phyloP scores from a whole-genome alignment of 2,888 invertebrate species.

The Morpho deidamia region DNA sequence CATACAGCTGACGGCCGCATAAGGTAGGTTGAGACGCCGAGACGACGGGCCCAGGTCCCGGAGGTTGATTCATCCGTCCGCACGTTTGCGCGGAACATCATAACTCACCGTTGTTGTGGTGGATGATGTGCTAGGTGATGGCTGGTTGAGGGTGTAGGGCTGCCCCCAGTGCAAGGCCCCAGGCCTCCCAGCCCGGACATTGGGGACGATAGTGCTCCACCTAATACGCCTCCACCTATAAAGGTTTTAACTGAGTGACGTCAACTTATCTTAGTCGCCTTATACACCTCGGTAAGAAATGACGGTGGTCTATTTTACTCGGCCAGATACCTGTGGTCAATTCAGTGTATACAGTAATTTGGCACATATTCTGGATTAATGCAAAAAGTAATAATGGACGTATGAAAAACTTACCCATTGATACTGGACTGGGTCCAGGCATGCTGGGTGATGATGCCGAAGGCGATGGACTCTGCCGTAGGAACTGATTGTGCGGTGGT shows the following conservation, averaged over 20 bases:
- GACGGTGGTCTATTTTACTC: too few relatives aligned
- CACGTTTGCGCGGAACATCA: too few relatives aligned
- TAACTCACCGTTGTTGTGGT: slow-evolving; percentile 63
- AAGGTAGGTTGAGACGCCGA: too few relatives aligned
- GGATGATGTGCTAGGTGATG: slow-evolving; percentile 76
- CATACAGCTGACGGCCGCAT: too few relatives aligned
- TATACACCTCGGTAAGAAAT: too few relatives aligned
- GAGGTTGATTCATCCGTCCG: too few relatives aligned
- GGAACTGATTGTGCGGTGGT: slow-evolving; percentile 85
- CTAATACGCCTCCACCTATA: slow-evolving; percentile 51
- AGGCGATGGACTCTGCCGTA: slow-evolving; percentile 88
- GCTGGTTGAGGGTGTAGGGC: slow-evolving; percentile 82
- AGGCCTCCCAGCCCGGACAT: slow-evolving; percentile 58
- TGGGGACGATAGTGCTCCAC: slow-evolving; percentile 62
- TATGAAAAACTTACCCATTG: slow-evolving; percentile 49
- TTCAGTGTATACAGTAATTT: too few relatives aligned
- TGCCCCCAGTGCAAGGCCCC: slow-evolving; percentile 75
- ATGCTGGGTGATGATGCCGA: slow-evolving; percentile 85
- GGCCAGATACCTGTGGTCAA: too few relatives aligned
- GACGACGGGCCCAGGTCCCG: too few relatives aligned
- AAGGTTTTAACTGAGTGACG: not conserved
- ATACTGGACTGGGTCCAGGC: slow-evolving; percentile 74
- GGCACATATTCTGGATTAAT: too few relatives aligned
- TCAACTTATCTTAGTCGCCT: too few relatives aligned
- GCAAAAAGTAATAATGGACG: too few relatives aligned